Percentiles rank a stretch among this genome's conserved stretches.
Conservation (phyloP, 2,888 invertebrate genomes). For the Brassicogethes aeneus region DNA sequence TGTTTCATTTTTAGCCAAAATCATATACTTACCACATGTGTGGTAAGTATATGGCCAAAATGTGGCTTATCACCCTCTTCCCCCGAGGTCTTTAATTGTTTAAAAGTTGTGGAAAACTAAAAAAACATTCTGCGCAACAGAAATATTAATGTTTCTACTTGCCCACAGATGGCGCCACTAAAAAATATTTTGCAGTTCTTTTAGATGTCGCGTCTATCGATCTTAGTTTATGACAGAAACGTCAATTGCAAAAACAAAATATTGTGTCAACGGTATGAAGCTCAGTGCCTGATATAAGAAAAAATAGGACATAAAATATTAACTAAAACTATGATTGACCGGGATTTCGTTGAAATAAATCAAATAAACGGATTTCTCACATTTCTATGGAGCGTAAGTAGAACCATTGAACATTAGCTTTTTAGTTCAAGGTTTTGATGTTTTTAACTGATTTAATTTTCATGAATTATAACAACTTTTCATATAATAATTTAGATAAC, state of each 20-base stretch:
- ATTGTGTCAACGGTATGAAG: background rate
- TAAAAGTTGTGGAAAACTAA: no score
- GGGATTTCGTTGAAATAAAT: conserved; percentile 57
- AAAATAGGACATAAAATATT: conserved; percentile 2
- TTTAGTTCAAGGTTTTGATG: conserved; percentile 12
- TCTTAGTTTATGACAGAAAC: background rate
- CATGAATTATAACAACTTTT: background rate
- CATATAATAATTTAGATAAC: no score
- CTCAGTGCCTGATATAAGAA: background rate
- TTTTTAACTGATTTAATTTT: background rate
- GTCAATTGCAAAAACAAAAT: conserved; percentile 1
- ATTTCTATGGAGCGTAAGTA: conserved; percentile 72
- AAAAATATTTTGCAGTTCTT: no score
- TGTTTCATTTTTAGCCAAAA: no score
- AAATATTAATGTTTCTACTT: no score
- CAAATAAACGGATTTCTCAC: conserved; percentile 70
- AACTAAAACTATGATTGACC: conserved; percentile 42
- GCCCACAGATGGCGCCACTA: no score
- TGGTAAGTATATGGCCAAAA: no score
- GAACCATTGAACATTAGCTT: conserved; percentile 5
- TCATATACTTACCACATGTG: no score
- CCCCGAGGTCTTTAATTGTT: no score
- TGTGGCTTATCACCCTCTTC: no score
- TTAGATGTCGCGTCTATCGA: no score
- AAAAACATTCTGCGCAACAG: no score